These are phyloP conservation scores for Parazoanthus darwini DNA, from an alignment of 92 coral and sea anemone species.

Conservation along the genomic window DNA sequence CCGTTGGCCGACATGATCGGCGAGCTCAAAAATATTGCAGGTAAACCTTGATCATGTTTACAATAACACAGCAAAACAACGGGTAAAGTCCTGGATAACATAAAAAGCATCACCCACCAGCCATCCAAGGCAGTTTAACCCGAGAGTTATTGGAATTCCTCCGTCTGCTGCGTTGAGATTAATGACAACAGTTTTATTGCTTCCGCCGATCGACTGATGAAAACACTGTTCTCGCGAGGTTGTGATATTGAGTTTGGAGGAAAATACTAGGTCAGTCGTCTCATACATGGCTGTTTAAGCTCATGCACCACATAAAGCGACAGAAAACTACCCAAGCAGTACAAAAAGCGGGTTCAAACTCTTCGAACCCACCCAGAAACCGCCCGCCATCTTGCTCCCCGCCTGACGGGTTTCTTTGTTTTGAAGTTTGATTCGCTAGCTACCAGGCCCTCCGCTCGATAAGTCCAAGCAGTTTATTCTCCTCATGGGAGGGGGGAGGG, in stretches of 20 bases:
- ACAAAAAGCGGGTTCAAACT: neutral
- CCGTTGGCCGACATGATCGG: neutral
- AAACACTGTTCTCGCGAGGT: conserved; percentile 30
- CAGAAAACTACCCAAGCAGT: neutral
- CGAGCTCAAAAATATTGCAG: neutral
- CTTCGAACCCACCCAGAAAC: conserved; percentile 14
- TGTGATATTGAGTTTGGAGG: conserved; percentile 30
- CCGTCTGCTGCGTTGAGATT: conserved; percentile 83
- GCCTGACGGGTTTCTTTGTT: conserved; percentile 21
- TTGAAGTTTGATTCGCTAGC: neutral
- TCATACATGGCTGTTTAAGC: neutral
- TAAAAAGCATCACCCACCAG: conserved; percentile 64
- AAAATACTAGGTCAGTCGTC: conserved; percentile 6
- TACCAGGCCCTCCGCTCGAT: neutral
- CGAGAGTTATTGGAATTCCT: conserved; percentile 90
- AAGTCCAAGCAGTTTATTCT: no score
- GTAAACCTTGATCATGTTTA: conserved; percentile 9
- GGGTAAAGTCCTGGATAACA: neutral
- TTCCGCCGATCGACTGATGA: conserved; percentile 21
- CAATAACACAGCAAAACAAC: conserved; percentile 11
- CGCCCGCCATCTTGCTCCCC: conserved; percentile 30
- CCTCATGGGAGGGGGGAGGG: neutral
- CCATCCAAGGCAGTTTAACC: conserved; percentile 91
- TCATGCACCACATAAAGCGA: neutral
- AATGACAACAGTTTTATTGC: conserved; percentile 8